Percentiles rank a stretch among this genome's conserved stretches.
phyloP scores from a whole-genome alignment of 2,797 vertebrate genomes.

The Sebastes hubbsi region DNA sequence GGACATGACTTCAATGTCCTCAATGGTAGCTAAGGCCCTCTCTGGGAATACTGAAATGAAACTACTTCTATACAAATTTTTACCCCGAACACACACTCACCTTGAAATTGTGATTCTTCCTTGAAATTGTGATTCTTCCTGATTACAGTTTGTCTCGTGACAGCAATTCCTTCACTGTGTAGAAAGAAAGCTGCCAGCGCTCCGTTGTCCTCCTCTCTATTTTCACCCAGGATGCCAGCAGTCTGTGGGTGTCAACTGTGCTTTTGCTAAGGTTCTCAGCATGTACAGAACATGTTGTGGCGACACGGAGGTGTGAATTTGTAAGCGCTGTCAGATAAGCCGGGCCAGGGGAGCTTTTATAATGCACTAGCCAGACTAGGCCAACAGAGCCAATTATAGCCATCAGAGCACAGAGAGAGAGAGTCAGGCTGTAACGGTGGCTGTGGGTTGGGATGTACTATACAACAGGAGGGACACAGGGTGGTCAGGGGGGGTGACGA shows the following conservation, averaged over 20 bases:
- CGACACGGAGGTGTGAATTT: constrained; percentile 18
- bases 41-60: not conserved
- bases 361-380: constrained; percentile 49
- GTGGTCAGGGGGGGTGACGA: not conserved
- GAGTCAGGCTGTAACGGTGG: not conserved
- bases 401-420: not conserved
- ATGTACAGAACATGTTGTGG: not conserved
- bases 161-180: not conserved
- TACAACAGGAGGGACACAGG: not conserved
- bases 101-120: constrained; percentile 16
- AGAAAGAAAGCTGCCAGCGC: not conserved
- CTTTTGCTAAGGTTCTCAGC: constrained; percentile 5
- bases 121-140: constrained; percentile 4
- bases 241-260: constrained; percentile 3
- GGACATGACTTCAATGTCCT: not conserved
- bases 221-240: constrained; percentile 3
- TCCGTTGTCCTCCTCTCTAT: not conserved
- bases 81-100: constrained; percentile 27
- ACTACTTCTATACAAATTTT: not conserved
- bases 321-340: constrained; percentile 31
- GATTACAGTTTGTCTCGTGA: not conserved
- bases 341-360: constrained; percentile 37
- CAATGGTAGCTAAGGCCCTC: not conserved
- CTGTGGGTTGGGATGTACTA: constrained; percentile 14
- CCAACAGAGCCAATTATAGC: constrained; percentile 58